Base-by-base conservation (phyloP, 1,140 invertebrate genomes). In the Yoshiicerus persimilis region DNA sequence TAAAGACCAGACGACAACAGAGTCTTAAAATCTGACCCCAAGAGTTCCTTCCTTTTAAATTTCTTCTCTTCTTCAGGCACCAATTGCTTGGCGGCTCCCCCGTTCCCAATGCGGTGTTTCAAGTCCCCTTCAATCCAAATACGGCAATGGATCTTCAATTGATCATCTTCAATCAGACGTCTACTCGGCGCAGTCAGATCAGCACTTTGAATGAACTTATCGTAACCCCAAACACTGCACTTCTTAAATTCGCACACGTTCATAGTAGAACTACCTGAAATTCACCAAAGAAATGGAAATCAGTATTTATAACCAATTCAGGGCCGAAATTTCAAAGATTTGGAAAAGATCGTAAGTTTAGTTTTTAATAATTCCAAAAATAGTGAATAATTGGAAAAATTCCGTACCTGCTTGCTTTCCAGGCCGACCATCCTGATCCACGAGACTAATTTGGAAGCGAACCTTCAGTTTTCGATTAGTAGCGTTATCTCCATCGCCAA, bases 221-320 rank as follows among this genome's bases (percentile, higher is more conserved):
- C 90, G 85, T 90, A 91, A 4, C 90, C 90, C 89, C 89, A 91
- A n/a, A 91, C 90, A 30, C 89, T 90, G 6, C 75, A 80, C 39
- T 88, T 88, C 41, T 91, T 91, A 70, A 91, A 91, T 83, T 91
- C 90, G 38, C 90, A 91, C 9, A 91, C 90, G 56, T 88, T 88
- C 90, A 91, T 91, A 4, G 88, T 90, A 27, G 84, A n/a, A 86
- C 90, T 91, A 36, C 90, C 90, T 91, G 70, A 64, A 64, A 64
- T 10, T 34, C 16, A 3, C 25, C 64, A 30, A 87, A 62, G 27
- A 87, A n/a, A 36, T 34, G n/a, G n/a, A 87, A 87, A 39, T 32
- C 20, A 23, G 6, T 38, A 32, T 34, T 38, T 13, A 87, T 2
- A 8, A 47, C 20, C 27, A 41, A 39, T 39, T 84, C 8, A 13